phyloP scores from a whole-genome alignment of 2,797 vertebrate genomes.

The Enoplosus armatus region DNA sequence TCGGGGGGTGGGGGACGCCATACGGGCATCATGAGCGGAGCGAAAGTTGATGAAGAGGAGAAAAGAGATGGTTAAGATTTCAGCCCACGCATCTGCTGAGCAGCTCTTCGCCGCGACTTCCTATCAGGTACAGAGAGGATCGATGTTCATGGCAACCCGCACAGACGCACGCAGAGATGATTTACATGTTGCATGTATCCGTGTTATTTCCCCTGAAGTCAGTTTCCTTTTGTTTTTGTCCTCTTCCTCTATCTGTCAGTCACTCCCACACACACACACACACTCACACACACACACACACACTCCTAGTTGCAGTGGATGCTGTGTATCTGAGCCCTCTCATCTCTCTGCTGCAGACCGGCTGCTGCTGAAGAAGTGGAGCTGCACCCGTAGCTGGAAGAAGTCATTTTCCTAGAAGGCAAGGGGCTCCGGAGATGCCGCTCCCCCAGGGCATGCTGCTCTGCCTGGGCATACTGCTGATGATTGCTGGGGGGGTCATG shows the following conservation, averaged over 20 bases:
- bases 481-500: conserved; percentile 73
- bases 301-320: background rate
- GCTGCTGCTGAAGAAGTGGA: conserved; percentile 28
- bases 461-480: conserved; percentile 79
- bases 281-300: background rate
- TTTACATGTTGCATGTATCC: conserved; percentile 54
- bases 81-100: conserved; percentile 26
- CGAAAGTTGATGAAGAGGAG: conserved; percentile 39
- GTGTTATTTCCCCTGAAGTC: conserved; percentile 10
- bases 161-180: background rate
- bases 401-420: background rate
- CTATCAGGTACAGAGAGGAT: conserved; percentile 54
- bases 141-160: conserved; percentile 4
- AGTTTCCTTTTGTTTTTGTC: background rate
- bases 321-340: conserved; percentile 9
- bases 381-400: conserved; percentile 25
- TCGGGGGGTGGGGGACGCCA: background rate
- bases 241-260: background rate
- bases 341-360: conserved; percentile 43
- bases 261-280: background rate
- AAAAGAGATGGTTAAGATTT: conserved; percentile 42
- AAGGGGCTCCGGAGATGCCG: conserved; percentile 66
- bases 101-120: conserved; percentile 32
- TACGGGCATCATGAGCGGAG: conserved; percentile 22
- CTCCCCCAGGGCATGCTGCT: conserved; percentile 73